Conservation (phyloP, 2,113 vertebrate species). For the Oryzias curvinotus region DNA sequence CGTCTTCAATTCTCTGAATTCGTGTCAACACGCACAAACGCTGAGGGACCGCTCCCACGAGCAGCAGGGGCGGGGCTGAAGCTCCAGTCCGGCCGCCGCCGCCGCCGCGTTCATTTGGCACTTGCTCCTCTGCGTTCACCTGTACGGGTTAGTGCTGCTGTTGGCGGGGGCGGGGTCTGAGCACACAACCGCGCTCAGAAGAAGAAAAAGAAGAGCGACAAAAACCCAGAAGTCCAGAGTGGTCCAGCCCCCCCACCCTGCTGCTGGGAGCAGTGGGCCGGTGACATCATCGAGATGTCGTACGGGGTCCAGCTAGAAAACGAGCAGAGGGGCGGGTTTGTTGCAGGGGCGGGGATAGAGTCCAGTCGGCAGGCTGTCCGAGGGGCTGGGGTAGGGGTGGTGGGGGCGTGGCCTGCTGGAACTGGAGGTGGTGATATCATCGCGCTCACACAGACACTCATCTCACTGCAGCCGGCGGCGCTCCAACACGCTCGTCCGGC, state of each 20-base stretch:
- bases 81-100: slow-evolving; percentile 72
- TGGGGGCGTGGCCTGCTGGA: slow-evolving; percentile 74
- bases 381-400: not conserved
- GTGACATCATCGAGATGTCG: slow-evolving; percentile 48
- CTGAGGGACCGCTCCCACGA: slow-evolving; percentile 77
- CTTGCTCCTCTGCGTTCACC: slow-evolving; percentile 72
- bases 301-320: slow-evolving; percentile 49
- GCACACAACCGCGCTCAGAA: slow-evolving; percentile 33
- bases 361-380: slow-evolving; percentile 52
- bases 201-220: slow-evolving; percentile 53
- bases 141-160: slow-evolving; percentile 56
- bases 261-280: slow-evolving; percentile 12
- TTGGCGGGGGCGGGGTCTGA: slow-evolving; percentile 3
- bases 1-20: slow-evolving; percentile 80
- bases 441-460: slow-evolving; percentile 86
- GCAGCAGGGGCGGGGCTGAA: slow-evolving; percentile 64
- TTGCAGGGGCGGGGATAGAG: slow-evolving; percentile 37
- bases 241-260: not conserved
- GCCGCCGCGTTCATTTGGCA: slow-evolving; percentile 82
- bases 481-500: slow-evolving; percentile 79
- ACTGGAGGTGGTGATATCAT: slow-evolving; percentile 89
- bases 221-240: slow-evolving; percentile 29
- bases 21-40: slow-evolving; percentile 67
- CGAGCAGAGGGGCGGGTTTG: slow-evolving; percentile 13
- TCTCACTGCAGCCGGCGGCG: slow-evolving; percentile 60